Evolutionary conservation across 1,140 invertebrate species (phyloP), one percentile per base, ranked within the genome.

Genomic region (Marisa cornuarietis): DNA sequence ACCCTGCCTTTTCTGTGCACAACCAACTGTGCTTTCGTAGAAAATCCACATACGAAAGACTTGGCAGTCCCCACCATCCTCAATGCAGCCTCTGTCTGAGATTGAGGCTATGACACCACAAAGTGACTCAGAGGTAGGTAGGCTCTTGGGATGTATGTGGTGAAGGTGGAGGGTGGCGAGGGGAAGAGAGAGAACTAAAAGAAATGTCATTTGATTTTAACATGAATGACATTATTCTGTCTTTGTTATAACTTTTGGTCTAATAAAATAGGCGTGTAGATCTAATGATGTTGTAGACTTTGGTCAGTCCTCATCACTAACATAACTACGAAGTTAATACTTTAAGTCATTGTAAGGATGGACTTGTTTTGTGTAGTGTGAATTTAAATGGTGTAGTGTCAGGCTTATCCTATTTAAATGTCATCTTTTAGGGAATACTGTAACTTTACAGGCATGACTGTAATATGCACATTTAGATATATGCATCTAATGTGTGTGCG

Each of bases 11-110:
- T 18, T 58, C 54, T 58, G 54, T 58, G 54, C 54, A 58, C 54
- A 58, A 58, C 54, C 54, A 58, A 58, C 54, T 58, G 54, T 58
- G 54, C 78, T 81, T 58, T 82, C 87, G 78, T 87, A 89, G 88
- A 88, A 83, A 82, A 81, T 87, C 77, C 88, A 89, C 81, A 85
- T 89, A 76, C 85, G 86, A 81, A 89, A 89, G 83, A 85, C 86
- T 26, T 90, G 90, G 87, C 85, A 86, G 71, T 81, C 84, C 58
- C 71, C 83, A 16, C 66, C 71, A 31, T 73, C 73, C 75, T 68
- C 72, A 79, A 81, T 71, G 82, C 82, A 61, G 81, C 71, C 61
- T 81, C 54, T 66, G 61, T 42, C 74, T 22, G 61, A 76, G 8
- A 80, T 69, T 63, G 81, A 79, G 71, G 82, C 68, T 52, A 79